phyloP scores from a whole-genome alignment of 2,797 vertebrate species.

The Kryptopterus vitreolus region DNA sequence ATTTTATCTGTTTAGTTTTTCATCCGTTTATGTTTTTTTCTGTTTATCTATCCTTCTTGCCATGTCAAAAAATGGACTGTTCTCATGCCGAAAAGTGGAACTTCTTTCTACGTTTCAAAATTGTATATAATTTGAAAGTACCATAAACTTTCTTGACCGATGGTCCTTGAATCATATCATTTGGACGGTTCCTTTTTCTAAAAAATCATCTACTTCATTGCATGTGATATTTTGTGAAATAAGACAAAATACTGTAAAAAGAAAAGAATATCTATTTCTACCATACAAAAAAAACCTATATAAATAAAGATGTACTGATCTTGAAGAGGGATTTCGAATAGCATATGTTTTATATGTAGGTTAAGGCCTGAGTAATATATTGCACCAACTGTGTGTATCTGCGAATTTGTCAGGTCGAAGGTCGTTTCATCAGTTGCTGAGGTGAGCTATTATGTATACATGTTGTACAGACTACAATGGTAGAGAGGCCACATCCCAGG shows the following conservation, averaged over 20 bases:
- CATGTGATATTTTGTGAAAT: not conserved
- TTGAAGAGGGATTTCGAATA: not conserved
- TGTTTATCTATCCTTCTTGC: not conserved
- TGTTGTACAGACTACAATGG: not conserved
- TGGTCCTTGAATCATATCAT: not conserved
- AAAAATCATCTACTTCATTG: not conserved
- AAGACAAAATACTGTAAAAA: conserved; percentile 1
- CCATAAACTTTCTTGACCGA: too few species aligned
- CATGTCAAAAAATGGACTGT: not conserved
- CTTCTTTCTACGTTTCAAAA: too few species aligned
- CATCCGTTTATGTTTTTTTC: not conserved
- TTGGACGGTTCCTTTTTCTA: not conserved
- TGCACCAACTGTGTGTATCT: not conserved
- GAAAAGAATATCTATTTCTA: not conserved
- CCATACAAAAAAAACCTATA: too few species aligned
- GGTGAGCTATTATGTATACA: not conserved
- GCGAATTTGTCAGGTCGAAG: not conserved
- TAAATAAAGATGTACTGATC: not conserved
- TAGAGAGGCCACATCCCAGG: not conserved
- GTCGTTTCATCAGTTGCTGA: not conserved
- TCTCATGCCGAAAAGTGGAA: too few species aligned
- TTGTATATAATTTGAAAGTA: too few species aligned
- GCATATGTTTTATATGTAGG: conserved; percentile 3
- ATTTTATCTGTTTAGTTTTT: too few species aligned
- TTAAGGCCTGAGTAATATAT: not conserved